Evolutionary conservation across 2,888 invertebrate species (phyloP).

Genomic region (Synanthedon vespiformis): DNA sequence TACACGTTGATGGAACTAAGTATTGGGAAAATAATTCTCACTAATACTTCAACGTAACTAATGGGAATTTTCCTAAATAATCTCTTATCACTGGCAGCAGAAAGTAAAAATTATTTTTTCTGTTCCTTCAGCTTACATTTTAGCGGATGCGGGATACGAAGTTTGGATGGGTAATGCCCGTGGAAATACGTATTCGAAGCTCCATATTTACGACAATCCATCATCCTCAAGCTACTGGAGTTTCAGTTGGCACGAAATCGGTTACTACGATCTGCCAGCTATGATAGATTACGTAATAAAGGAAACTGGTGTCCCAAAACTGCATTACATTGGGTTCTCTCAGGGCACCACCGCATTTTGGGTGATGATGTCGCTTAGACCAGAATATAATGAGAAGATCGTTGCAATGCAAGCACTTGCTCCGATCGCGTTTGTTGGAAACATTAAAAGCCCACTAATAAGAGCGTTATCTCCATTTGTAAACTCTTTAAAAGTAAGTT

Average conservation of each 20-base stretch:
- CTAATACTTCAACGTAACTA: too few relatives aligned
- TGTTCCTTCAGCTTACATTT: constrained; percentile 70
- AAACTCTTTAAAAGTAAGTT: constrained; percentile 60
- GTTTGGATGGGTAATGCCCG: constrained; percentile 89
- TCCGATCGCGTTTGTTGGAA: constrained; percentile 68
- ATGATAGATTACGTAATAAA: constrained; percentile 76
- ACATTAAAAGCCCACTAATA: constrained; percentile 60
- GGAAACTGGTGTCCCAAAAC: constrained; percentile 62
- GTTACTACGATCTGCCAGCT: constrained; percentile 79
- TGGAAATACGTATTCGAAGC: constrained; percentile 81
- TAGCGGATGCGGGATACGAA: constrained; percentile 78
- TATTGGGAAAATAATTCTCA: too few relatives aligned
- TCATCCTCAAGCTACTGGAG: constrained; percentile 50
- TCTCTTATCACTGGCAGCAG: too few relatives aligned
- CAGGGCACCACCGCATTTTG: constrained; percentile 76
- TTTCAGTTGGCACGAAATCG: constrained; percentile 83
- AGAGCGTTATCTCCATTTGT: constrained; percentile 53
- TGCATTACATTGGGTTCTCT: constrained; percentile 81
- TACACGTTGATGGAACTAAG: too few relatives aligned
- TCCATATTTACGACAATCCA: constrained; percentile 61
- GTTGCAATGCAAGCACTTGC: constrained; percentile 70
- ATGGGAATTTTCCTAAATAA: too few relatives aligned
- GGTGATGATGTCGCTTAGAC: constrained; percentile 67
- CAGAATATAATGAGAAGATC: constrained; percentile 73
- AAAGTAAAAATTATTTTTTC: too few relatives aligned